Percentiles rank a stretch among this genome's conserved stretches.
Evolutionary conservation across 2,888 invertebrate species (phyloP).

Genomic region (Amiota mariae): DNA sequence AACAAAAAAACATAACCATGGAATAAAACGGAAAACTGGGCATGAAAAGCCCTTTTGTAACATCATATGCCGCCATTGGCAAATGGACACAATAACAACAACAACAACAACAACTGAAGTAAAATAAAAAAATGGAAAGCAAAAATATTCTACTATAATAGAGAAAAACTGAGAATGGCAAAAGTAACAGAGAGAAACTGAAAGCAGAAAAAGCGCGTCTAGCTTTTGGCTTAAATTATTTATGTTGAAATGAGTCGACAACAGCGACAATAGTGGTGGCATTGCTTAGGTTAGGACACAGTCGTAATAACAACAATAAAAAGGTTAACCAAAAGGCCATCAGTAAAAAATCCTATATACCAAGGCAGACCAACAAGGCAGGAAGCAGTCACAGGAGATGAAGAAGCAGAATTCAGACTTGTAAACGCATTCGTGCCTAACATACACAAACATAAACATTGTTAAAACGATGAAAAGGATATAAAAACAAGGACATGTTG

Average conservation of each 20-base stretch:
- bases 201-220: slow-evolving; percentile 7
- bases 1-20: background rate
- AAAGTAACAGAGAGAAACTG: background rate
- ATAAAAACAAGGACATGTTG: background rate
- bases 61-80: slow-evolving; percentile 16
- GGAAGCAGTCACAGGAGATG: background rate
- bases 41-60: slow-evolving; percentile 22
- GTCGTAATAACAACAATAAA: slow-evolving; percentile 14
- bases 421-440: background rate
- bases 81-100: background rate
- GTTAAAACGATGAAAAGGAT: background rate
- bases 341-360: background rate
- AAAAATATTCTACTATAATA: background rate
- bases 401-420: background rate
- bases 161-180: background rate
- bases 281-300: background rate
- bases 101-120: background rate
- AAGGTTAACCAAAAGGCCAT: slow-evolving; percentile 20
- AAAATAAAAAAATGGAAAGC: background rate
- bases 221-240: slow-evolving; percentile 16
- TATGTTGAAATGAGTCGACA: background rate
- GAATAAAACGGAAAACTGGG: slow-evolving; percentile 9
- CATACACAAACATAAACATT: background rate
- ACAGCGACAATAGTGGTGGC: background rate
- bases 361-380: background rate